Conservation (phyloP, 2,797 vertebrate genomes). For the Hydrocynus forskahlii region DNA sequence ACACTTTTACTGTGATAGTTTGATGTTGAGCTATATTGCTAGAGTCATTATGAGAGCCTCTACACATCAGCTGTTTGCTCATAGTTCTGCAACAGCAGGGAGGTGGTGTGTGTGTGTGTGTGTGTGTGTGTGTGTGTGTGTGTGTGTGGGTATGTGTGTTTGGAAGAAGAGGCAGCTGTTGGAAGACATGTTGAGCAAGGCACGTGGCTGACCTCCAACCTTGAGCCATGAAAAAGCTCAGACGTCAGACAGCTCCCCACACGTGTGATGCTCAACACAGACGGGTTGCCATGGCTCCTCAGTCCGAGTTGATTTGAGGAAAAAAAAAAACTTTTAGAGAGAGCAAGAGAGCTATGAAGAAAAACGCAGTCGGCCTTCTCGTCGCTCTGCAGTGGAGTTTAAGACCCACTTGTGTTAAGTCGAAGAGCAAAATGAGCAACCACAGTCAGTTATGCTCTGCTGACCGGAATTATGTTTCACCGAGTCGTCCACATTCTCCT, state of each 20-base stretch:
- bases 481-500: background rate
- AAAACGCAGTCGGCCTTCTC: background rate
- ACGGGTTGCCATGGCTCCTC: constrained; percentile 21
- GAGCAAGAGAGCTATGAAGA: constrained; percentile 20
- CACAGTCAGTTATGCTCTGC: constrained; percentile 32
- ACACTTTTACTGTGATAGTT: background rate
- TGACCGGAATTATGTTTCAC: constrained; percentile 40
- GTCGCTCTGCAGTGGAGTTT: constrained; percentile 12
- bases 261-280: constrained; percentile 43
- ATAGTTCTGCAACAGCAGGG: background rate
- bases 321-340: background rate
- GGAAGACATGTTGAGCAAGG: constrained; percentile 29
- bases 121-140: constrained; percentile 3
- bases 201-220: constrained; percentile 52
- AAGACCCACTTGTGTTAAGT: constrained; percentile 14
- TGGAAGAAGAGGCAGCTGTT: constrained; percentile 33
- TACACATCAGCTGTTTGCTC: background rate
- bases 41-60: background rate
- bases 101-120: background rate
- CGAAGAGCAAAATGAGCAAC: constrained; percentile 28
- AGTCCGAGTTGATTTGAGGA: constrained; percentile 36
- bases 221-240: constrained; percentile 39
- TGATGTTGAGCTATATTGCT: background rate
- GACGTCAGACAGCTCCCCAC: constrained; percentile 35
- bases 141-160: background rate